These are phyloP conservation scores for Dreissena rostriformis DNA, from an alignment of 1,140 invertebrate species.

Conservation along the genomic window DNA sequence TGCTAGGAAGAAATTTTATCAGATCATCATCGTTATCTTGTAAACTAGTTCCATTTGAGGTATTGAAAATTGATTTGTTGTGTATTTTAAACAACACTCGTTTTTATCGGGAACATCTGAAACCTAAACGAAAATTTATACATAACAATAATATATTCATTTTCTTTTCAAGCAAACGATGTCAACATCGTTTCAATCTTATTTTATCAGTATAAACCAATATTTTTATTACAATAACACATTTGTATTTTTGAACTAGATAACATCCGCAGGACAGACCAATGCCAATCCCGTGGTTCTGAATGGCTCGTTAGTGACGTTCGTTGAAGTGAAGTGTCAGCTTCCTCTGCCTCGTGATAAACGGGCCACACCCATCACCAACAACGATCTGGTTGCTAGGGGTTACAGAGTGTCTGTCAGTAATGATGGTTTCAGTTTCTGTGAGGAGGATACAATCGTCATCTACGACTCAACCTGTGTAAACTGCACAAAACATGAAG, in stretches of 20 bases:
- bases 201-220: too few species aligned
- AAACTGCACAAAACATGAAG: conserved; percentile 11
- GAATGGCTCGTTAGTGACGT: background rate
- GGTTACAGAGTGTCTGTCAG: conserved; percentile 18
- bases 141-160: too few species aligned
- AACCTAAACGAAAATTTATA: too few species aligned
- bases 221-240: too few species aligned
- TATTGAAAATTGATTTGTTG: background rate
- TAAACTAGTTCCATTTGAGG: background rate
- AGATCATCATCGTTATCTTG: background rate
- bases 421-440: conserved; percentile 2
- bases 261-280: background rate
- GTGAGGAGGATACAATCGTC: conserved; percentile 16
- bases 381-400: background rate
- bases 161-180: too few species aligned
- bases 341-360: background rate
- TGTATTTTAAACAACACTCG: too few species aligned
- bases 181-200: too few species aligned
- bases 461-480: conserved; percentile 29
- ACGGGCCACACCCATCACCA: background rate
- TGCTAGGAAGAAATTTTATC: conserved; percentile 16
- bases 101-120: too few species aligned
- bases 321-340: conserved; percentile 22
- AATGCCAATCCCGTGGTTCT: background rate
- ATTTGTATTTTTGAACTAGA: too few species aligned